phyloP scores from a whole-genome alignment of 1,140 invertebrate species.

The Drosophila quadrilineata region DNA sequence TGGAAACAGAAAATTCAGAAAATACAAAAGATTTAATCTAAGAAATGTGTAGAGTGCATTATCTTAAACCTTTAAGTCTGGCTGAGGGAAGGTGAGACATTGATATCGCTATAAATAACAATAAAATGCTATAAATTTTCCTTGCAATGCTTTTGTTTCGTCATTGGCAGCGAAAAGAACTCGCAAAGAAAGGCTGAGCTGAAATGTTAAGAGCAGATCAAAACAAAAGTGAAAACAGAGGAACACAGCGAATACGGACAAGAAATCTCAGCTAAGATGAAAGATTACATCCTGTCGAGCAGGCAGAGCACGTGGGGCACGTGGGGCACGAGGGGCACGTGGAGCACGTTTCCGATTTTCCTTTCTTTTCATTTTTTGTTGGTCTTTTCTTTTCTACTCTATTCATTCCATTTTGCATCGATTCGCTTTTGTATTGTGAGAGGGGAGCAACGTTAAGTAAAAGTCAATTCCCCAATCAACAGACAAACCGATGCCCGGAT shows the following conservation, averaged over 20 bases:
- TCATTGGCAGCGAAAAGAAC: no score
- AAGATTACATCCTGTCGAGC: constrained; percentile 61
- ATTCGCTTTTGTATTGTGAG: not conserved
- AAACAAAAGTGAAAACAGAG: not conserved
- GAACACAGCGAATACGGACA: not conserved
- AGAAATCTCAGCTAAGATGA: constrained; percentile 70
- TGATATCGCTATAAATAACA: constrained; percentile 52
- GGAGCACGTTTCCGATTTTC: no score
- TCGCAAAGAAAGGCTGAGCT: not conserved
- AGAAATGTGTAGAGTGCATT: no score
- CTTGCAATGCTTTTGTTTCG: no score
- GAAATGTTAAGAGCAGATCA: not conserved
- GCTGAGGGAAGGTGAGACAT: constrained; percentile 15
- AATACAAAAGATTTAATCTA: constrained; percentile 8
- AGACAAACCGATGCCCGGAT: constrained; percentile 25
- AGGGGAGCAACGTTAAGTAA: constrained; percentile 42
- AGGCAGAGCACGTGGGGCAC: constrained; percentile 7
- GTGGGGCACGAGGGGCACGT: no score
- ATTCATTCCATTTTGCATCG: no score
- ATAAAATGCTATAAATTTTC: constrained; percentile 49
- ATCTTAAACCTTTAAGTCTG: no score
- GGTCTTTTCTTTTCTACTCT: no score
- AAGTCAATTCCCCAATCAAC: constrained; percentile 74
- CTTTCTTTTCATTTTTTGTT: no score
- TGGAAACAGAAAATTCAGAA: not conserved